phyloP scores from a whole-genome alignment of 2,797 vertebrate species.

The Helarctos malayanus region DNA sequence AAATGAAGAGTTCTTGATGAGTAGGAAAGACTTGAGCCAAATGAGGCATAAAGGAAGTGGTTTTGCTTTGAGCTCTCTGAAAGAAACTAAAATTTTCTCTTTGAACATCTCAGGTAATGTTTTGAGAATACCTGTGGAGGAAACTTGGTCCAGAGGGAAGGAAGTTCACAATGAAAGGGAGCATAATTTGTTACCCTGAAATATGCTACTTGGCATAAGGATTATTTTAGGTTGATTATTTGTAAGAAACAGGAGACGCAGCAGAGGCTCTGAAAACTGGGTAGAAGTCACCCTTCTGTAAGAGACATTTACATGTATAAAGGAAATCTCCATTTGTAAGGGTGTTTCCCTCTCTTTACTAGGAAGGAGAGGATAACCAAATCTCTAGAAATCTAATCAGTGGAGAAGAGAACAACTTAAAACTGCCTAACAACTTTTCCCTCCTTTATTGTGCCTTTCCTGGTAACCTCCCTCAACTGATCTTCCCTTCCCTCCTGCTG shows the following conservation, averaged over 20 bases:
- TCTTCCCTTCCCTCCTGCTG: not conserved
- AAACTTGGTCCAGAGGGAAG: not conserved
- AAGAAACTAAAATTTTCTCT: not conserved
- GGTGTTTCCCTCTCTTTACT: not conserved
- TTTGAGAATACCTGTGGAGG: not conserved
- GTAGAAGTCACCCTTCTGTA: not conserved
- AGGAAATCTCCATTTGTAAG: not conserved
- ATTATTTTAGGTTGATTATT: not conserved
- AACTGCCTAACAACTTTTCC: not conserved
- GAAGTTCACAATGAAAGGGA: not conserved
- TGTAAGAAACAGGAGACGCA: not conserved
- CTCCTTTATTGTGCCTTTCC: not conserved
- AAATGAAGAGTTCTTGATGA: not conserved
- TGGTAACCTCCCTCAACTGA: not conserved
- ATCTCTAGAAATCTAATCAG: not conserved
- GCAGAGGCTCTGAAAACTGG: not conserved
- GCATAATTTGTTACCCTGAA: not conserved
- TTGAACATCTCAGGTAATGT: not conserved
- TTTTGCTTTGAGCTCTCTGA: not conserved
- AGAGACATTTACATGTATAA: not conserved
- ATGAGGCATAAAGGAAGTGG: not conserved
- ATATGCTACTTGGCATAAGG: not conserved
- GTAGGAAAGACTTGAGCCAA: not conserved
- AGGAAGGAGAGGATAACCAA: not conserved
- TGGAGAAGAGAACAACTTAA: not conserved